Base-by-base conservation (phyloP, 2,888 invertebrate genomes). In the Eupithecia tripunctaria region DNA sequence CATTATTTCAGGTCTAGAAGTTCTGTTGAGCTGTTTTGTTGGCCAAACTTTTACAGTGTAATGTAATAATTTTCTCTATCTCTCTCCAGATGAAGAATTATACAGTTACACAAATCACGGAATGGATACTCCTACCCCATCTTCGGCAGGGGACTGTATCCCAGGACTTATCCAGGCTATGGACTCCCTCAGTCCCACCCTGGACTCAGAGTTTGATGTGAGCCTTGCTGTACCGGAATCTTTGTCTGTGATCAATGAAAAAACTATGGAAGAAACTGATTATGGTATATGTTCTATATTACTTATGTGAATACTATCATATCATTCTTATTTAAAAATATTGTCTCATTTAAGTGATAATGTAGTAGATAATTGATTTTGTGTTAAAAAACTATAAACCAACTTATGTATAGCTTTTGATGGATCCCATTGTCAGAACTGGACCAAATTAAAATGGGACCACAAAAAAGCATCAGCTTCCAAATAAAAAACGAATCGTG, bases 161-260 rank as follows among this genome's bases (percentile, higher is more conserved):
- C 89, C 93, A 14, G 92, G 94, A 66, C 86, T 95, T 72, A 90
- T 95, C 81, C 90, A 90, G 71, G 90, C 91, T 51, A 88, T 95
- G 80, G 95, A 95, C 81, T 95, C 95, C 73, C 83, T 95, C 79
- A 95, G 92, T 43, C 91, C 95, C 0, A 88, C 89, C 0, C 67
- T 92, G 8, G 97, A 97, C 84, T 96, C 96, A 0, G 98, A 98
- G 82, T 98, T 96, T 82, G 98, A 98, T 87, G 97, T 97, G 87
- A 96, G 96, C 81, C 93, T 97, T 43, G 97, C 96, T 59, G 96
- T 97, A 79, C 97, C 97, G 1, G 97, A 97, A 84, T 96, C 96
- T 8, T 93, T 97, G 62, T 96, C 96, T 21, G 95, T 97, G 65
- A 93, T 96, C 56, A 96, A 96, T 60, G 94, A 95, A 63, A 92